phyloP scores from a whole-genome alignment of 2,113 vertebrate species.

The Halichoeres trimaculatus region DNA sequence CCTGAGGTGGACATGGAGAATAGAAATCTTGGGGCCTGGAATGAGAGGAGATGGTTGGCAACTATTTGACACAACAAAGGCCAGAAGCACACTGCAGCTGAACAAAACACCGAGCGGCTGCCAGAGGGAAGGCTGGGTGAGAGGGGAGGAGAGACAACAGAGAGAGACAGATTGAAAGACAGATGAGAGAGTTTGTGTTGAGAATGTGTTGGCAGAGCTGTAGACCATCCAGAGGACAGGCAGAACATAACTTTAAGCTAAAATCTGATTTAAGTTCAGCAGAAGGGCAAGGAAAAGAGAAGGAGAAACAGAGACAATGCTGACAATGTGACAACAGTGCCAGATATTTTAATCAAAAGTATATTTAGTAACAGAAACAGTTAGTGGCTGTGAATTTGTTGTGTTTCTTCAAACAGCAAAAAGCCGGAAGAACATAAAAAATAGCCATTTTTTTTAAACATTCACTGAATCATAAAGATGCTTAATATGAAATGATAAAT shows the following conservation, averaged over 20 bases:
- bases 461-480: neutral
- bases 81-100: constrained; percentile 31
- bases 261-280: constrained; percentile 45
- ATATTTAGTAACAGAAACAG: too few relatives aligned
- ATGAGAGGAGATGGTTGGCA: constrained; percentile 52
- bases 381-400: too few relatives aligned
- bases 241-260: constrained; percentile 34
- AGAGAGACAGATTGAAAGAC: neutral
- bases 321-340: neutral
- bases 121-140: constrained; percentile 40
- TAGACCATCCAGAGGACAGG: constrained; percentile 44
- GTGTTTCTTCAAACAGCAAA: too few relatives aligned
- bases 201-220: constrained; percentile 42
- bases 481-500: neutral
- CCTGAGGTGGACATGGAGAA: constrained; percentile 22
- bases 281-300: constrained; percentile 28
- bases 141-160: constrained; percentile 34
- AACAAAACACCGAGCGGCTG: constrained; percentile 26
- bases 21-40: constrained; percentile 29
- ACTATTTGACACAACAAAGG: constrained; percentile 56
- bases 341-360: too few relatives aligned
- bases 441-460: too few relatives aligned
- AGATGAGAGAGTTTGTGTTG: constrained; percentile 23
- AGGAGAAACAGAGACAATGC: neutral
- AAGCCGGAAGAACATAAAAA: too few relatives aligned